A percentile compares a stretch with the other conserved stretches of the same genome.
phyloP scores from a whole-genome alignment of 2,797 vertebrate genomes.

The Apogon hyalosoma region DNA sequence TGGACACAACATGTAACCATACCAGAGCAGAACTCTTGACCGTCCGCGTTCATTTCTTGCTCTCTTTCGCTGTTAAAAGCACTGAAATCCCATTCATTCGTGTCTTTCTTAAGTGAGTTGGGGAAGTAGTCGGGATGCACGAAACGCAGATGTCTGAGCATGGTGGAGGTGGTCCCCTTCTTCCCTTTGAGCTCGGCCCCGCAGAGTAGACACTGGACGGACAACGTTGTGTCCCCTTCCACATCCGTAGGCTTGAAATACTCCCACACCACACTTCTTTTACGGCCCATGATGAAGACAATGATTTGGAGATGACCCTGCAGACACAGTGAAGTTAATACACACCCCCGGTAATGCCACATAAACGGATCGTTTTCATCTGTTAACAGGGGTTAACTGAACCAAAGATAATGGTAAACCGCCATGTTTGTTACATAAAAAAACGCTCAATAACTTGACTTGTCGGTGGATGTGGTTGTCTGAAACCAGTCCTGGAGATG shows the following conservation, averaged over 20 bases:
- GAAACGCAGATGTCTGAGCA: slow-evolving; percentile 78
- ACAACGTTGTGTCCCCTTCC: background rate
- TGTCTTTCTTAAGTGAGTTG: slow-evolving; percentile 20
- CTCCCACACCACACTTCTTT: slow-evolving; percentile 73
- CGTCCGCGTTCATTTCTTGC: slow-evolving; percentile 33
- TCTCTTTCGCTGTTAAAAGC: background rate
- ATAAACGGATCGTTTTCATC: too few relatives aligned
- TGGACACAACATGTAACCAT: background rate
- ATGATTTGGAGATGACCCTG: too few relatives aligned
- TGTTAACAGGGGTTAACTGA: too few relatives aligned
- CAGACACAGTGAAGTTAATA: too few relatives aligned
- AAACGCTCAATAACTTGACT: too few relatives aligned
- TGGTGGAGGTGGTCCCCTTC: slow-evolving; percentile 71
- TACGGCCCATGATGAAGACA: slow-evolving; percentile 57
- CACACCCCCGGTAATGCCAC: too few relatives aligned
- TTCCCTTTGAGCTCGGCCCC: slow-evolving; percentile 53
- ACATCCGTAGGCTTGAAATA: slow-evolving; percentile 68
- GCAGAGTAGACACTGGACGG: slow-evolving; percentile 75
- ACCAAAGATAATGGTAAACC: too few relatives aligned
- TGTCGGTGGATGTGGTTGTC: too few relatives aligned
- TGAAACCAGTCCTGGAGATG: too few relatives aligned
- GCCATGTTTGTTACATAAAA: too few relatives aligned
- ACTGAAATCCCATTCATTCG: slow-evolving; percentile 12
- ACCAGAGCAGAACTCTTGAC: slow-evolving; percentile 50
- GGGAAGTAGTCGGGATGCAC: slow-evolving; percentile 71